Base-by-base conservation (phyloP, 2,113 vertebrate species). In the Lampris incognitus region DNA sequence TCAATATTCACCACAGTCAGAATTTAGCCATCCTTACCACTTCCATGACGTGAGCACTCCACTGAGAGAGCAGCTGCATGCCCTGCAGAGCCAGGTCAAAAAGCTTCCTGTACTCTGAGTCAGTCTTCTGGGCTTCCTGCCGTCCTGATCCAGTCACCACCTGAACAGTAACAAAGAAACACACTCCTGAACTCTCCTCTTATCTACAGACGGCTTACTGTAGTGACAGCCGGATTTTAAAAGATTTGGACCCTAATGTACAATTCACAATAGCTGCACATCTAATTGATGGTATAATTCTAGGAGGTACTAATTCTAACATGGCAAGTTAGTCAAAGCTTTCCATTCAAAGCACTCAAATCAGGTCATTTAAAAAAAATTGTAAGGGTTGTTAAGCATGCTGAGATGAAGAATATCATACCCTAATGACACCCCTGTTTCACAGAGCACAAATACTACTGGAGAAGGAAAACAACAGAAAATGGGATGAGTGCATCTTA, bases 1-100 rank as follows among this genome's bases (percentile, higher is more conserved):
- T 24, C 24, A 24, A 24, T 24, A 24, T 24, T 24, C 24, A 24
- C 24, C 24, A 46, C 44, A 46, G 44, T 46, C 44, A 46, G 9
- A 5, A 49, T 58, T 37, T 56, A 48, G 36, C 37, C 1, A 48
- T 78, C 70, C 94, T 93, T 69, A 99, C 98, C 98, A 99, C 98
- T 96, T 99, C 98, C 98, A 99, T 99, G 79, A 99, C 97, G 1
- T 99, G 97, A 0, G 97, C 98, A 1, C 98, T 99, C 98, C 98
- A 99, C 91, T 99, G 97, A 0, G 97, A 99, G 57, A 99, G 94
- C 79, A 99, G 96, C 93, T 99, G 98, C 78, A 99, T 94, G 69
- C 97, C 97, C 91, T 99, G 98, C 74, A 99, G 94, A 10, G 98
- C 95, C 84, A 99, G 91, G 87, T 99, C 98, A 58, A 98, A 98